Evolutionary conservation across 2,113 vertebrate genomes (phyloP).

Genomic region (Perca flavescens): DNA sequence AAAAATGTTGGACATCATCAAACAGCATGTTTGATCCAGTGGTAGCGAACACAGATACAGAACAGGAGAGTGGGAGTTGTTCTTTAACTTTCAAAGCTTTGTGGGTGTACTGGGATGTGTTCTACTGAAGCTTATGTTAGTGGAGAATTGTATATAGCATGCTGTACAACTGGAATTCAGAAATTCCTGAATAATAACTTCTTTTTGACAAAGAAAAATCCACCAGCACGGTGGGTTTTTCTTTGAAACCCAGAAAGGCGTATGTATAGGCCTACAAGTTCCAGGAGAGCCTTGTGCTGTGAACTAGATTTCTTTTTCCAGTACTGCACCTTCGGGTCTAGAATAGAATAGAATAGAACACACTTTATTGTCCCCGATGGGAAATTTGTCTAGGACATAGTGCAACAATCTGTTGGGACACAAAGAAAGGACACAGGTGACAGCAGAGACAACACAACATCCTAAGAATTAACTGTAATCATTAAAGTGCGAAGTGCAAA

Average conservation of each 20-base stretch:
- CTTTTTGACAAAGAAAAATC: neutral
- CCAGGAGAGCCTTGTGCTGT: neutral
- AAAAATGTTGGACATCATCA: no score
- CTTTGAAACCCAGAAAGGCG: neutral
- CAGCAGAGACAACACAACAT: no score
- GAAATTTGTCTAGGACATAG: no score
- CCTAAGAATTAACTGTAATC: no score
- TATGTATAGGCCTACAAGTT: neutral
- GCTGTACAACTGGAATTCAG: neutral
- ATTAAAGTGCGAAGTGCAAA: no score
- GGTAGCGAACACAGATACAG: slow-evolving; percentile 1
- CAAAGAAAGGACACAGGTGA: no score
- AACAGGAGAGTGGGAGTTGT: slow-evolving; percentile 32
- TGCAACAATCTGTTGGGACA: no score
- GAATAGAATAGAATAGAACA: no score
- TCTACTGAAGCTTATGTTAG: neutral
- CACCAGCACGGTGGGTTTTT: neutral
- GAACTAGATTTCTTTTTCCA: neutral
- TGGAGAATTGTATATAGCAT: neutral
- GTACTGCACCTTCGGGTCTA: neutral
- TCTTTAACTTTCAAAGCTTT: slow-evolving; percentile 10
- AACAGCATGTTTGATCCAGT: no score
- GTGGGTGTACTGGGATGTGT: slow-evolving; percentile 22
- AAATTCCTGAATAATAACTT: neutral
- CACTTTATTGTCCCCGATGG: no score